These are phyloP conservation scores for Trichoplax adhaerens DNA, from an alignment of 37 sponge, comb jelly and placozoan species.

Conservation along the genomic window DNA sequence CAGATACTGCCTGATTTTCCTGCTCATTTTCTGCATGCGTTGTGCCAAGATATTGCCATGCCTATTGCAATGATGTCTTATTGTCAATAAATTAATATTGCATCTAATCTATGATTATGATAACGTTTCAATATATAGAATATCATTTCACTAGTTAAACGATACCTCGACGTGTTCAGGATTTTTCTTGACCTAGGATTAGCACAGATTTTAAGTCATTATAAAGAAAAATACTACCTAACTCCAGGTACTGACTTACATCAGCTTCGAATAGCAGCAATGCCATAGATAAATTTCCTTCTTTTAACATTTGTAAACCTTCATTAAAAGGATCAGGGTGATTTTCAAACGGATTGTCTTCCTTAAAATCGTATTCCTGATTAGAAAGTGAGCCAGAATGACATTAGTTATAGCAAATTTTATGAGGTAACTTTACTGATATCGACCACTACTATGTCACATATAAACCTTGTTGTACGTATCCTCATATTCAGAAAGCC, in stretches of 20 bases:
- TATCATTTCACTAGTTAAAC: background rate
- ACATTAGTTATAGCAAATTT: too few relatives aligned
- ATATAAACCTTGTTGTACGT: too few relatives aligned
- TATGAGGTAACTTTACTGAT: too few relatives aligned
- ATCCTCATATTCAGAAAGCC: conserved; percentile 7
- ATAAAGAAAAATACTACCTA: too few relatives aligned
- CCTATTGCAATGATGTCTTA: conserved; percentile 5
- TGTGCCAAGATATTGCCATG: conserved; percentile 66
- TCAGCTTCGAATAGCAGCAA: conserved; percentile 70
- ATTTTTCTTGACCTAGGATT: background rate
- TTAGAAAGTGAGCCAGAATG: too few relatives aligned
- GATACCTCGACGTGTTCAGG: conserved; percentile 15
- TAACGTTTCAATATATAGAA: background rate
- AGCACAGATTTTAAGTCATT: too few relatives aligned
- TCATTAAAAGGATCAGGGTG: conserved; percentile 39
- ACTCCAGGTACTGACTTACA: background rate
- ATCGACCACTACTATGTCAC: too few relatives aligned
- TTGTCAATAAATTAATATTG: conserved; percentile 1
- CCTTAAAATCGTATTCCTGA: background rate
- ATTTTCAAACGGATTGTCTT: conserved; percentile 36
- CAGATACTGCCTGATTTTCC: conserved; percentile 65
- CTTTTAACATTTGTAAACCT: conserved; percentile 37
- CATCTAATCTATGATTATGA: conserved; percentile 1
- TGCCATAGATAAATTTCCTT: conserved; percentile 59
- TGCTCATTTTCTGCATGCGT: conserved; percentile 87